phyloP scores from a whole-genome alignment of 2,888 invertebrate species.

The Mythimna albipuncta region DNA sequence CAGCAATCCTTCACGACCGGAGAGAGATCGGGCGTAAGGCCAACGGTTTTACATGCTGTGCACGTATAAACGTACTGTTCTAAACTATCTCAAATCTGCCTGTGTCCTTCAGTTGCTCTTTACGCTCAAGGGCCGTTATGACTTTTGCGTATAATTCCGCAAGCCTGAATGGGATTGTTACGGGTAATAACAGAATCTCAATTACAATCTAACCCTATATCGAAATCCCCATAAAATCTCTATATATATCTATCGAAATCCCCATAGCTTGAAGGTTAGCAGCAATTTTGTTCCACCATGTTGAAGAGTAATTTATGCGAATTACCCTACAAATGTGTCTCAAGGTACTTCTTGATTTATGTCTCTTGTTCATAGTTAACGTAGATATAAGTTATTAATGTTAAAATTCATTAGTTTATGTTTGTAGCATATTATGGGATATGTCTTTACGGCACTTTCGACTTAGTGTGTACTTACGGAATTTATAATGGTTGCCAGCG shows the following conservation, averaged over 20 bases:
- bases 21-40: too few relatives aligned
- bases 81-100: too few relatives aligned
- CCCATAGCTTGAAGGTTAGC: slow-evolving; percentile 30
- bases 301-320: slow-evolving; percentile 58
- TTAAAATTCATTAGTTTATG: slow-evolving; percentile 62
- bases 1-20: too few relatives aligned
- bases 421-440: slow-evolving; percentile 32
- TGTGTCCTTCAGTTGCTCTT: too few relatives aligned
- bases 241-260: slow-evolving; percentile 9
- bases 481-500: slow-evolving; percentile 54
- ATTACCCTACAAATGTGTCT: slow-evolving; percentile 58
- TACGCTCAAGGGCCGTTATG: too few relatives aligned
- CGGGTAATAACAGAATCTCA: neutral
- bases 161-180: neutral
- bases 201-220: neutral
- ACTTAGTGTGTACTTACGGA: slow-evolving; percentile 52
- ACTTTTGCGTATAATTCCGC: too few relatives aligned
- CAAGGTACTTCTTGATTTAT: slow-evolving; percentile 60
- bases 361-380: slow-evolving; percentile 55
- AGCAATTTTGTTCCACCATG: slow-evolving; percentile 40
- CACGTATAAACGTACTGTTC: too few relatives aligned
- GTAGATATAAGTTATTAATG: slow-evolving; percentile 58
- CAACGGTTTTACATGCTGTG: too few relatives aligned
- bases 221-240: too few relatives aligned
- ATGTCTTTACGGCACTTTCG: slow-evolving; percentile 49